Conservation (phyloP, 1,140 invertebrate species). For the Drosophila albomicans region DNA sequence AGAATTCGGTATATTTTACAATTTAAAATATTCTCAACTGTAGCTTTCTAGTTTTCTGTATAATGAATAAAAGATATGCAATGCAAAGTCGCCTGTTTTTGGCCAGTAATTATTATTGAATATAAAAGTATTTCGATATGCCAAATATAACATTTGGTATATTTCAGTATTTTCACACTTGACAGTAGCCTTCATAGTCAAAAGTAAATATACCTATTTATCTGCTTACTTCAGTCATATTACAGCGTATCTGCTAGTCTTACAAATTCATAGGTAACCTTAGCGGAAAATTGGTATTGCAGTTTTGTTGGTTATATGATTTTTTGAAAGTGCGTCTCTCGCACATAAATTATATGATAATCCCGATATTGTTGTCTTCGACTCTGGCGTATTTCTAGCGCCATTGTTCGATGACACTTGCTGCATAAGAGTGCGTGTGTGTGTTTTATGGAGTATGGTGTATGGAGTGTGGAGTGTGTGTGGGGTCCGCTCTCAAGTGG, state of each 20-base stretch:
- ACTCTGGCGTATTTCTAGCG: slow-evolving; percentile 35
- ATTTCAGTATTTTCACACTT: too few relatives aligned
- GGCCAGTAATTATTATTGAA: too few relatives aligned
- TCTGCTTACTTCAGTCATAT: not conserved
- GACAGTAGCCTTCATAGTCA: too few relatives aligned
- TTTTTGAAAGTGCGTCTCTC: slow-evolving; percentile 70
- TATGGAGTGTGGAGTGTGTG: slow-evolving; percentile 26
- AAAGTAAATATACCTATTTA: too few relatives aligned
- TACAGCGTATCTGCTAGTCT: slow-evolving; percentile 3
- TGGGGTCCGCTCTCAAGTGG: slow-evolving; percentile 44
- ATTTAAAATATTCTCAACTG: not conserved
- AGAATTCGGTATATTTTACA: too few relatives aligned
- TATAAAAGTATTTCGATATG: too few relatives aligned
- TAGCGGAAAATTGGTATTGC: slow-evolving; percentile 34
- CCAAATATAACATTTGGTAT: too few relatives aligned
- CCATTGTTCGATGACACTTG: slow-evolving; percentile 68
- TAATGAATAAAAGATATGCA: too few relatives aligned
- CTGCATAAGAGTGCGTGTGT: slow-evolving; percentile 8
- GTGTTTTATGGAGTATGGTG: slow-evolving; percentile 2
- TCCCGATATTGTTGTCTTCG: slow-evolving; percentile 57
- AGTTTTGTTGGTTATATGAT: slow-evolving; percentile 50
- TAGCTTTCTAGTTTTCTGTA: not conserved
- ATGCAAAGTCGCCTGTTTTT: too few relatives aligned
- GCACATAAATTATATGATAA: slow-evolving; percentile 74
- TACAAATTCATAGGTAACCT: not conserved